A percentile compares a stretch with the other conserved stretches of the same genome.
These are phyloP conservation scores for Spheniscus humboldti DNA, from an alignment of 2,797 vertebrate genomes.

Conservation along the genomic window DNA sequence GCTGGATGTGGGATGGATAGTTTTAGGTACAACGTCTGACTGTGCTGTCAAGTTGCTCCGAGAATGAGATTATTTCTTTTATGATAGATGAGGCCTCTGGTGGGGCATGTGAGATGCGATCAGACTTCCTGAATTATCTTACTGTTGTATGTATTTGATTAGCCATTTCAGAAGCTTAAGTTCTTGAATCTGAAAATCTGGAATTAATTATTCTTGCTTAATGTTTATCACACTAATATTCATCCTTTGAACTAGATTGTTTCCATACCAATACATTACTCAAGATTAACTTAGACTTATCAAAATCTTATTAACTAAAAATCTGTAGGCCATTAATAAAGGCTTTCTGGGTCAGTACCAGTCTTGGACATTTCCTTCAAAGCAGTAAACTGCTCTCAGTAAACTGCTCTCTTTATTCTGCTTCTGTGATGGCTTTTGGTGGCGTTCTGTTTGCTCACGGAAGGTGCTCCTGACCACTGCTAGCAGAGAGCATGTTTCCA, in stretches of 20 bases:
- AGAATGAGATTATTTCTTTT: not conserved
- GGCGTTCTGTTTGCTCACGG: not conserved
- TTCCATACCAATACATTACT: slow-evolving; percentile 30
- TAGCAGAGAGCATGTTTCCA: not conserved
- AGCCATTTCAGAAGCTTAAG: slow-evolving; percentile 18
- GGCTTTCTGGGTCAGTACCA: not conserved
- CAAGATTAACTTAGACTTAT: slow-evolving; percentile 31
- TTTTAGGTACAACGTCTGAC: not conserved
- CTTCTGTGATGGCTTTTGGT: not conserved
- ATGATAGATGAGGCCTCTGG: not conserved
- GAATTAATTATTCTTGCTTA: slow-evolving; percentile 50
- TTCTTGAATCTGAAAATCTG: slow-evolving; percentile 42
- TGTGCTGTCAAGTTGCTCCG: not conserved
- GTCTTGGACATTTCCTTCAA: not conserved
- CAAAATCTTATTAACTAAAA: slow-evolving; percentile 27
- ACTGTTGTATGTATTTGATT: slow-evolving; percentile 19
- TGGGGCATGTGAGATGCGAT: not conserved
- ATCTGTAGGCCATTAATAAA: not conserved
- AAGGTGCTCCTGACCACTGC: not conserved
- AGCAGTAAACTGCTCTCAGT: not conserved
- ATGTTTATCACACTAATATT: slow-evolving; percentile 16
- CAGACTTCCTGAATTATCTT: slow-evolving; percentile 32
- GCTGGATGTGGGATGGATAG: not conserved
- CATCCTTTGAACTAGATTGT: slow-evolving; percentile 48
- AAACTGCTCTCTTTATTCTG: not conserved